Evolutionary conservation across 2,113 vertebrate genomes (phyloP), one percentile per base, ranked within the genome.

Genomic region (Pachycephala philippinensis): DNA sequence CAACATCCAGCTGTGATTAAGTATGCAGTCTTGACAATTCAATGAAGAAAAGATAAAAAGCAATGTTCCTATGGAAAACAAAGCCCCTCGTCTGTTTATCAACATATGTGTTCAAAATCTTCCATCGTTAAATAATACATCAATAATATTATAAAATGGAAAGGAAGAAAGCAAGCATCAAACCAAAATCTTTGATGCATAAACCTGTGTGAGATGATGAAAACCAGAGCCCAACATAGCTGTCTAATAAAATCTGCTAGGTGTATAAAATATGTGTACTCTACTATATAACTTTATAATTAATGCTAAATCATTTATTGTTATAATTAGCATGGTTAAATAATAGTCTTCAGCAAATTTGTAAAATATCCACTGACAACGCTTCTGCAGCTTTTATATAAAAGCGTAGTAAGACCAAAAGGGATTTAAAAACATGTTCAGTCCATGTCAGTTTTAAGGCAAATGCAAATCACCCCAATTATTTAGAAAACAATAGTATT

Each of bases 61-160:
- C 60, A 90, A 39, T 13, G 14, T 68, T 93, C 75, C 71, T 72
- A 74, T 30, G 33, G 84, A 96, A 95, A 95, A 96, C 94, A 96
- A 95, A 96, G 92, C 35, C 90, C n/a, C 64, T 59, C 5, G 20
- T 76, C 87, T 96, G 77, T 95, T 97, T 94, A 93, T 91, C 94
- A 96, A 96, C 96, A 97, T 68, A 79, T 6, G 1, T 90, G 65
- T 95, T 93, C 78, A 39, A 84, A 96, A 96, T 95, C 76, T 90
- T 91, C 90, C 47, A 9, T 70, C 6, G n/a, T 91, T 97, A 93
- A 97, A 97, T 97, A 96, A 97, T 96, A 94, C 96, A 97, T 97
- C 96, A 96, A 93, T 97, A 95, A 95, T 84, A 42, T 60, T 88
- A 87, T 92, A 88, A 96, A 96, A 74, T 1, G 9, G 57, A 53